A percentile compares a stretch with the other conserved stretches of the same genome.
Evolutionary conservation across 2,113 vertebrate genomes (phyloP).

Genomic region (Panurus biarmicus): DNA sequence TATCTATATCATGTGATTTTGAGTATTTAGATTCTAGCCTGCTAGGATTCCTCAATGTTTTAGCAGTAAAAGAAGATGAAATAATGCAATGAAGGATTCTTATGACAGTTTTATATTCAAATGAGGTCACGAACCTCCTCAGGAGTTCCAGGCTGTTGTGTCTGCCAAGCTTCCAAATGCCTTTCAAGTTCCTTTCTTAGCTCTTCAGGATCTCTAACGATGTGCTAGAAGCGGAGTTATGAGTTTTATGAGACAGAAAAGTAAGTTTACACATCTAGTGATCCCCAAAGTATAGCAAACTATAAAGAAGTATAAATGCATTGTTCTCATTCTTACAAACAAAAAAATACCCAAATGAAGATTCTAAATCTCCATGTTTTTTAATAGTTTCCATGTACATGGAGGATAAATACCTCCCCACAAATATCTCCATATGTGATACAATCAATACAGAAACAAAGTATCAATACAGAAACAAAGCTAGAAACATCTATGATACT

Average conservation of each 20-base stretch:
- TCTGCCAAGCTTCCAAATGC: conserved; percentile 87
- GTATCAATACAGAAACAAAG: neutral
- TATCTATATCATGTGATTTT: neutral
- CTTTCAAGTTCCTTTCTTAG: conserved; percentile 88
- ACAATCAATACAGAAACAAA: neutral
- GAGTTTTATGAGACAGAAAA: neutral
- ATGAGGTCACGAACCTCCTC: conserved; percentile 78
- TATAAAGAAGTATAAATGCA: neutral
- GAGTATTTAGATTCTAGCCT: neutral
- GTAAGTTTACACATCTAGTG: neutral
- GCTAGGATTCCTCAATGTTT: neutral
- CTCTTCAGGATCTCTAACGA: conserved; percentile 76
- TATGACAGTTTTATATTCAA: neutral
- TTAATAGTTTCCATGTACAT: neutral
- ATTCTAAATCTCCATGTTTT: neutral
- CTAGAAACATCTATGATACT: neutral
- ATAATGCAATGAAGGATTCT: neutral
- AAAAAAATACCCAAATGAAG: neutral
- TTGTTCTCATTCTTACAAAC: neutral
- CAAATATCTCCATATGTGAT: neutral
- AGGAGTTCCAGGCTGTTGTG: conserved; percentile 71
- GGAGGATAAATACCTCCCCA: neutral
- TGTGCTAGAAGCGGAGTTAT: conserved; percentile 55
- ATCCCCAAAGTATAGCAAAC: neutral
- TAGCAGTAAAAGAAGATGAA: neutral